These are phyloP conservation scores for Malthinus seriepunctatus DNA, from an alignment of 2,888 invertebrate genomes.

Conservation along the genomic window DNA sequence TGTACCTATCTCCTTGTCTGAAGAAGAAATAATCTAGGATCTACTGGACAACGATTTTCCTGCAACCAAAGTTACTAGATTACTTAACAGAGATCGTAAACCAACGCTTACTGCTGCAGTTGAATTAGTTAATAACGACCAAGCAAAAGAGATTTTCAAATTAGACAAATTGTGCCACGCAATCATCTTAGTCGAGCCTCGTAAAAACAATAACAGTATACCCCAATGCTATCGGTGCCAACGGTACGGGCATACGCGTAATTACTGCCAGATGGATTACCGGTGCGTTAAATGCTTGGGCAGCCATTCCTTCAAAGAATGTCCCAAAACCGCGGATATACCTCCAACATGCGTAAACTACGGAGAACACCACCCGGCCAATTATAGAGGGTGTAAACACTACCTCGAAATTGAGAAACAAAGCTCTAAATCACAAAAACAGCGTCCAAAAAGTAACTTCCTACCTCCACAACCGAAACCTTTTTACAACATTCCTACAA, in stretches of 20 bases:
- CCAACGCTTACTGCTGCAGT: background rate
- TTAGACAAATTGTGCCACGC: background rate
- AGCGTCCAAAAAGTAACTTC: no score
- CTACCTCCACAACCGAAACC: no score
- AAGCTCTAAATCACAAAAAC: no score
- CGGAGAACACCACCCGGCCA: background rate
- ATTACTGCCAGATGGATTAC: no score
- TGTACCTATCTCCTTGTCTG: no score
- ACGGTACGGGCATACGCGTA: background rate
- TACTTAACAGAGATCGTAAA: no score
- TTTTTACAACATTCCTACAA: no score
- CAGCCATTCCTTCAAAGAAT: background rate
- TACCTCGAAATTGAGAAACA: background rate
- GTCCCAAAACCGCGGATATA: background rate
- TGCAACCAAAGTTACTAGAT: no score
- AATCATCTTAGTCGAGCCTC: background rate
- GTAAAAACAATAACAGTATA: background rate
- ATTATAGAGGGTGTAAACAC: background rate
- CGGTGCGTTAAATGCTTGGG: background rate
- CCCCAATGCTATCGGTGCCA: background rate
- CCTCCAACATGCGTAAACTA: background rate
- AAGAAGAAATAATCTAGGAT: no score
- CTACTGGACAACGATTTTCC: no score
- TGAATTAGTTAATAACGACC: background rate
- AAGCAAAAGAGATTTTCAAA: background rate